Conservation (phyloP, 2,797 vertebrate species). For the Urosaurus nigricauda region DNA sequence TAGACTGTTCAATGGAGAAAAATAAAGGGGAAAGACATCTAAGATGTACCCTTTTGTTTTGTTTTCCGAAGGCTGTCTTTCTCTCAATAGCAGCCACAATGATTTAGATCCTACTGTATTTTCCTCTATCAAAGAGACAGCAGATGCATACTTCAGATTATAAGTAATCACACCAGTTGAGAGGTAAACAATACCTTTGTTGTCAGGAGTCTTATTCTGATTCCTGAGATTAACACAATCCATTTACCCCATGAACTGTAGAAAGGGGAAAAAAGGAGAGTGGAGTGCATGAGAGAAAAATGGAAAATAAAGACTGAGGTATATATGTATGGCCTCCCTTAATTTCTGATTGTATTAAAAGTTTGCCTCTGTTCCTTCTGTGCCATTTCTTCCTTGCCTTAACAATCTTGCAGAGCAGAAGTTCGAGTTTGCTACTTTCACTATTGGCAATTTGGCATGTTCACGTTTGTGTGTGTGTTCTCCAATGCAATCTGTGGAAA, state of each 20-base stretch:
- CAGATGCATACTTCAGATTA: neutral
- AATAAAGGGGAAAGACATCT: neutral
- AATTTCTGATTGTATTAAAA: constrained; percentile 55
- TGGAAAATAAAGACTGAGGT: constrained; percentile 54
- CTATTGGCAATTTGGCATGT: neutral
- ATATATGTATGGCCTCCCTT: constrained; percentile 21
- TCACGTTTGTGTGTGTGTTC: constrained; percentile 28
- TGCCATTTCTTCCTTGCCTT: constrained; percentile 31
- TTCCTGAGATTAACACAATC: constrained; percentile 38
- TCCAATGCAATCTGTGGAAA: constrained; percentile 61
- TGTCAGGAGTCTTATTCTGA: neutral
- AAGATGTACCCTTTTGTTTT: neutral
- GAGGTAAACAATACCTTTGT: constrained; percentile 22
- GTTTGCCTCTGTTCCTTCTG: constrained; percentile 36
- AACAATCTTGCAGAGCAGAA: constrained; percentile 56
- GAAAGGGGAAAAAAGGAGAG: neutral
- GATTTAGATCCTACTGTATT: constrained; percentile 43
- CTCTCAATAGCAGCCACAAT: neutral
- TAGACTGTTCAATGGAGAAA: constrained; percentile 49
- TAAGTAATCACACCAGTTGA: neutral
- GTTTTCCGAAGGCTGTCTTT: constrained; percentile 30
- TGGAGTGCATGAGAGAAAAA: neutral
- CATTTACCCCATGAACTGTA: neutral
- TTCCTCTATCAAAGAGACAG: constrained; percentile 32
- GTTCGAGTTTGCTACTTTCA: constrained; percentile 23